Base-by-base conservation (phyloP, 2,888 invertebrate species). In the Pseudococcus longispinus region DNA sequence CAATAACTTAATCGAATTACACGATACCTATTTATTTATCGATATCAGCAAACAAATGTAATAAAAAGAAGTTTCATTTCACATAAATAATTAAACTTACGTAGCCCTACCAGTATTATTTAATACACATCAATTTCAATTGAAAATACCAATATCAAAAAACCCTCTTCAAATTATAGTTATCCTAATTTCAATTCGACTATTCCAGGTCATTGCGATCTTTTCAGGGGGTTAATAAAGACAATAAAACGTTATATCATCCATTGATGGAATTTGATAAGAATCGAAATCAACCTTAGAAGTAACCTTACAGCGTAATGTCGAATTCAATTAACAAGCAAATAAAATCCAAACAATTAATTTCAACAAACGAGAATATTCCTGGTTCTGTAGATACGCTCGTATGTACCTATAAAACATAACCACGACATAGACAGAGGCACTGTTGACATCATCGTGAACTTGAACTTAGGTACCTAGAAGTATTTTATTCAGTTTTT, bases 261-360 rank as follows among this genome's bases (percentile, higher is more conserved):
- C 51, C n/a, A n/a, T 51, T 18, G 51, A 51, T 51, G 51, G n/a
- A 51, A 51, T 51, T 51, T 8, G 51, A 51, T 51, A n/a, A 51
- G n/a, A 51, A 51, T 51, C n/a, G 51, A 51, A n/a, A n/a, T n/a
- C 51, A 51, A 60, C 60, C 60, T 60, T 60, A 60, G 2, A 9
- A 60, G 9, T 11, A 60, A 60, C 60, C 60, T 60, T 60, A 60
- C 8, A 6, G 23, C 23, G 23, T 23, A 55, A 18, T 9, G 11
- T 60, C 23, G 9, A 8, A 60, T 60, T 60, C 23, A 60, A 60
- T 60, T 60, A 60, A 23, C 23, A 8, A 23, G 23, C 23, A n/a
- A 55, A 55, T n/a, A 55, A 55, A 55, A 60, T 23, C 60, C 60
- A 60, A 60, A 23, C 60, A 60, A 60, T 60, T 60, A 60, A 60